Evolutionary conservation across 1,140 invertebrate species (phyloP), one percentile per base, ranked within the genome.

Genomic region (Pollicipes pollicipes): DNA sequence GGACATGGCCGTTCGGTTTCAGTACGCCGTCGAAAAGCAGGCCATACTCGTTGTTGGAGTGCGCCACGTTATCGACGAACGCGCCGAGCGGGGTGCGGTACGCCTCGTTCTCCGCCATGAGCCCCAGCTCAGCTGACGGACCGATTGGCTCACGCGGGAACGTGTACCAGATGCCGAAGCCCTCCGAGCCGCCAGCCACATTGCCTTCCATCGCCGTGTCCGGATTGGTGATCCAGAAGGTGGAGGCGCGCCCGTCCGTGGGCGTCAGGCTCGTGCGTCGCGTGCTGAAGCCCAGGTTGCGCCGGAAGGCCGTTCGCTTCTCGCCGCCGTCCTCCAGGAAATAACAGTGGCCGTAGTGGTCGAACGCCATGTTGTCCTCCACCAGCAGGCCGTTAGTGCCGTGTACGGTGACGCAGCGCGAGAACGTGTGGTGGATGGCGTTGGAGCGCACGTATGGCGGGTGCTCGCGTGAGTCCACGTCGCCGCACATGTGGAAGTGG

Each of bases 141-240:
- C 64, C 64, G 28, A 66, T 66, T 28, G 64, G 64, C 17, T 28
- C 10, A 1, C 64, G n/a, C n/a, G 64, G 64, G 28, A 66, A 66
- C 8, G 28, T 29, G 28, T 66, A 66, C 64, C 64, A 66, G 28
- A 66, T 66, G n/a, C 64, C 64, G 24, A 21, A 66, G n/a, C 64
- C 64, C 28, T 66, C 64, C 8, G 64, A 66, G n/a, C 64, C 64
- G 28, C 64, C 64, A 10, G 64, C 64, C n/a, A 66, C 64, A 17
- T 66, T 66, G 64, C 28, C 64, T 17, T 28, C 64, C 64, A 66
- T 66, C 1, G 28, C 28, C 6, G 64, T 66, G 17, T 16, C 8
- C 26, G 64, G 64, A 24, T 66, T 27, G n/a, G 64, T 66, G n/a
- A 66, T 66, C 64, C 64, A 66, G 64, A 66, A 66, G 26, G 64